These are phyloP conservation scores for Myotis brandtii DNA, from an alignment of 2,113 vertebrate genomes.

Conservation along the genomic window DNA sequence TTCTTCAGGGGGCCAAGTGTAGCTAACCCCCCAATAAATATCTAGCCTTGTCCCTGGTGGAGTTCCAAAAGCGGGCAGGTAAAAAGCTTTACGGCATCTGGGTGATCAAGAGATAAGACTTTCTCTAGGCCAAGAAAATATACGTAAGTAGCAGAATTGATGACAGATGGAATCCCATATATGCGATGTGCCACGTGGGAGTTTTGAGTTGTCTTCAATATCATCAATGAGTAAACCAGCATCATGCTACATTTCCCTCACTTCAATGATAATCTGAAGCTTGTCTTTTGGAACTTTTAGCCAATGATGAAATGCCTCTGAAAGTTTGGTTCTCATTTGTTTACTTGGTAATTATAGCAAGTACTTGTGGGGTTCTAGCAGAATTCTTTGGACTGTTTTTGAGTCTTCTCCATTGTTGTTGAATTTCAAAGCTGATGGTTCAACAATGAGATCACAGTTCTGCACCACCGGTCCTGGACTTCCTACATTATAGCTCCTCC, in stretches of 20 bases:
- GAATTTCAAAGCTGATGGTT: constrained; percentile 66
- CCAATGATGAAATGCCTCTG: constrained; percentile 99
- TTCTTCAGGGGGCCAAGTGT: constrained; percentile 94
- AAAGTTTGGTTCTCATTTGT: constrained; percentile 96
- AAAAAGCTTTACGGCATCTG: constrained; percentile 95
- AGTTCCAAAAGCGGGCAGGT: constrained; percentile 96
- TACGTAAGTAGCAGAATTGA: constrained; percentile 98
- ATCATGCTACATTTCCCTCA: constrained; percentile 99
- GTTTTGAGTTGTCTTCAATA: constrained; percentile 97
- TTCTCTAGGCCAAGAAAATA: constrained; percentile 98
- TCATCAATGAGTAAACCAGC: constrained; percentile 98
- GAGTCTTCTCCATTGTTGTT: constrained; percentile 90
- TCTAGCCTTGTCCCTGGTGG: constrained; percentile 97
- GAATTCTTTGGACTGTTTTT: constrained; percentile 91
- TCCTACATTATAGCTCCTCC: too few relatives aligned
- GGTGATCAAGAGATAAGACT: constrained; percentile 95
- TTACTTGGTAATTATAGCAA: constrained; percentile 97
- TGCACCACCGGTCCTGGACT: too few relatives aligned
- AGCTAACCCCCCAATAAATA: constrained; percentile 98
- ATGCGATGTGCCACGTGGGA: constrained; percentile 98
- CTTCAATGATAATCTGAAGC: constrained; percentile 97
- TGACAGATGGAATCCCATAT: constrained; percentile 97
- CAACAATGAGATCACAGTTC: too few relatives aligned
- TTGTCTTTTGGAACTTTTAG: constrained; percentile 98
- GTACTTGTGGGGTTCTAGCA: constrained; percentile 97